Evolutionary conservation across 1,140 invertebrate genomes (phyloP), one percentile per base, ranked within the genome.

Genomic region (Phocides pigmalion): DNA sequence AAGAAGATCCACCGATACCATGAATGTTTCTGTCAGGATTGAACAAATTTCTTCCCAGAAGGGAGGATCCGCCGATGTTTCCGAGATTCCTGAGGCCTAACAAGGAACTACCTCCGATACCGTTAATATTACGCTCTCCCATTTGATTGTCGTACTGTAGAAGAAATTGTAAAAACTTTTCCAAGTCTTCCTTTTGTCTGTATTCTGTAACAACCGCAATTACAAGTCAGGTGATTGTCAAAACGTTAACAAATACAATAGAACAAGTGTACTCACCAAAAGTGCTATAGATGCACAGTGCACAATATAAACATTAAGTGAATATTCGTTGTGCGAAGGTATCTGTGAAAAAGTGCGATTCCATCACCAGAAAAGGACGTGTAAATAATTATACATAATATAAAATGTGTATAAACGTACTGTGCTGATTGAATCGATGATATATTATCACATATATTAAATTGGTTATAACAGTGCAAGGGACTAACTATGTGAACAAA

Each of bases 131-230:
- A 12, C 79, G 81, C 14, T 76, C 70, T 14, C 68, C 70, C n/a
- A 66, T 50, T 32, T 50, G 54, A 20, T 75, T 81, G 61, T 87
- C 81, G 39, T 86, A 82, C 69, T 79, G 74, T 3, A 81, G 41
- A 1, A 90, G 74, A 47, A 82, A 81, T 49, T 79, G 69, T 15
- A 89, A 46, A 47, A 87, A 74, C 41, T 87, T 77, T 53, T 87
- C 82, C 6, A 84, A 50, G 22, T 87, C 81, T 68, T 89, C 76
- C 54, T 62, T 79, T 68, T 83, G 80, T 66, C 67, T 83, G 32
- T 74, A 74, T 28, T 77, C 88, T 90, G 85, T 28, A 88, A 89
- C 65, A 81, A 86, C 28, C 20, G 22, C 4, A 53, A 19, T 58
- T 4, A 58, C 12, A 32, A 28, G 11, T 59, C 20, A 59, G 14